phyloP scores from a whole-genome alignment of 2,113 vertebrate species.

The Tapirus terrestris region DNA sequence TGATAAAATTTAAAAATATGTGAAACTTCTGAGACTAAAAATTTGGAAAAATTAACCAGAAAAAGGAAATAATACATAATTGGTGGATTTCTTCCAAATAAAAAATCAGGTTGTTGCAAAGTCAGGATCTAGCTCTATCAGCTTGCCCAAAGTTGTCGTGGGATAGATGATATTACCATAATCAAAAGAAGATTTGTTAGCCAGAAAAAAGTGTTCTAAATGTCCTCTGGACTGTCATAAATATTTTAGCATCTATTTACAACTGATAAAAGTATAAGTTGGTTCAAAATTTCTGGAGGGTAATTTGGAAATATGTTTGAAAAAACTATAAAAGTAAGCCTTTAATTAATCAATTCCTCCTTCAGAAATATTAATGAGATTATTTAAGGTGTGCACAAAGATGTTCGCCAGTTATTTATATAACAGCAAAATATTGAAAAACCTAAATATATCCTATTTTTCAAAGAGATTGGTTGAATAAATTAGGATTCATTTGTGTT shows the following conservation, averaged over 20 bases:
- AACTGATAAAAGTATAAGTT: not conserved
- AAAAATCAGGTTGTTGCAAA: not conserved
- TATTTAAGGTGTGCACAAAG: not conserved
- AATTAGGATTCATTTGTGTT: not conserved
- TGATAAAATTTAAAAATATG: not conserved
- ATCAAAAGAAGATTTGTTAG: not conserved
- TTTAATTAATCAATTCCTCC: not conserved
- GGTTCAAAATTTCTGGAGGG: not conserved
- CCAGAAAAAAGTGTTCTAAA: not conserved
- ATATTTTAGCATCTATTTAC: not conserved
- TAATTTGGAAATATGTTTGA: not conserved
- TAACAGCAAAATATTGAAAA: not conserved
- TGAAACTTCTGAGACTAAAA: not conserved
- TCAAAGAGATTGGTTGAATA: not conserved
- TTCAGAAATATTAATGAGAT: not conserved
- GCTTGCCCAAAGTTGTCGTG: not conserved
- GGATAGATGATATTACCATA: not conserved
- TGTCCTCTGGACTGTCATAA: not conserved
- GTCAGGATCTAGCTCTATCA: not conserved
- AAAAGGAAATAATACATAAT: not conserved
- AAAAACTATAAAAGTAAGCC: not conserved
- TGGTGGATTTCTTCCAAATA: not conserved
- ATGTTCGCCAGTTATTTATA: not conserved
- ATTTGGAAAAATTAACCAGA: constrained; percentile 5
- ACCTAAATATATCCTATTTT: not conserved